Evolutionary conservation across 1,140 invertebrate species (phyloP), one percentile per base, ranked within the genome.

Genomic region (Pristionchus pacificus): DNA sequence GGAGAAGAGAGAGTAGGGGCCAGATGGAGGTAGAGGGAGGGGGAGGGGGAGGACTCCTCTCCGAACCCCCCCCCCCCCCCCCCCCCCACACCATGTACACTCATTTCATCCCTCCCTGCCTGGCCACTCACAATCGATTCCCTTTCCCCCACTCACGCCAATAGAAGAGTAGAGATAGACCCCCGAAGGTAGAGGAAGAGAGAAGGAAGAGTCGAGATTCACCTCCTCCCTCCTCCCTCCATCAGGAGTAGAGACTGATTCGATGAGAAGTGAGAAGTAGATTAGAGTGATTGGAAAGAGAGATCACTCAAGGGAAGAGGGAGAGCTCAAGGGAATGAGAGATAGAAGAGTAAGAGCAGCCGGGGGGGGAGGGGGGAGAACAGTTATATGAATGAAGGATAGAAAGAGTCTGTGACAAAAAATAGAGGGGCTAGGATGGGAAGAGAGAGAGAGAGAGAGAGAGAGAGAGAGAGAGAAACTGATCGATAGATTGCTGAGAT

Each of bases 221-320:
- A 57, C 57, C 65, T 38, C 57, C 31, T 10, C 38, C 31, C 14
- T 57, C n/a, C 19, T 19, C 2, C 1, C 63, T 63, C 61, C 63
- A 58, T 58, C 57, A 55, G 49, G 57, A 57, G 65, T 57, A 57
- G 64, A 66, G 49, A 57, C 49, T 58, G 32, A 57, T 57, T 65
- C 63, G 1, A 49, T 6, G 63, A 27, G 33, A 49, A 49, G 33
- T 32, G 63, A 65, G 63, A n/a, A n/a, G n/a, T n/a, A n/a, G n/a
- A n/a, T 27, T 28, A 30, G 32, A 65, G 13, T 24, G 25, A 19
- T n/a, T 24, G 24, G 61, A n/a, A 10, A 1, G 14, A 14, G 49
- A 66, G 49, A 58, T 58, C 65, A 58, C 65, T 57, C 28, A 66
- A 27, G 65, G 65, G 59, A 66, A 63, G 32, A 49, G 57, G 60